A percentile compares a stretch with the other conserved stretches of the same genome.
These are phyloP conservation scores for Hanleya hanleyi DNA, from an alignment of 2,888 invertebrate genomes.

Conservation along the genomic window DNA sequence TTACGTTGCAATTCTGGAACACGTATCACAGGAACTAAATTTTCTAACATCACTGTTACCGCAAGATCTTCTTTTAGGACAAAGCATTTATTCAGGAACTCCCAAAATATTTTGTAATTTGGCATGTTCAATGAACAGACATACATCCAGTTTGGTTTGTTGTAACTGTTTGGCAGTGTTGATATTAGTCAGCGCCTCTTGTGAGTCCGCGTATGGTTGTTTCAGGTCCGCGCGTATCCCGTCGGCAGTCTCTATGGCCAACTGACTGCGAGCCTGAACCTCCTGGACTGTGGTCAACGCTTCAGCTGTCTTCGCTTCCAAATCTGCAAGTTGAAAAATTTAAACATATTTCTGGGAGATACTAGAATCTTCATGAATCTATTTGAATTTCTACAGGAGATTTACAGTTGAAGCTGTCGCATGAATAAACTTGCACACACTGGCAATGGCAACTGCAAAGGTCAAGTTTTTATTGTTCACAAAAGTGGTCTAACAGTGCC, in stretches of 20 bases:
- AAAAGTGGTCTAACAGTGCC: no score
- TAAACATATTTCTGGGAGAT: neutral
- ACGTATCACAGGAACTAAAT: no score
- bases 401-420: no score
- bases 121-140: neutral
- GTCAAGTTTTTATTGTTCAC: no score
- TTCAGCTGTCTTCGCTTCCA: neutral
- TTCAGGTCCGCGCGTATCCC: neutral
- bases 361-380: no score
- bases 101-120: neutral
- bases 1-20: no score
- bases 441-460: no score
- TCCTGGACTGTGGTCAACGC: neutral
- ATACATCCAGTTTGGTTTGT: constrained; percentile 6
- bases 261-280: constrained; percentile 6
- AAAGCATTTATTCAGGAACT: no score
- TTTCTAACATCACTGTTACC: no score
- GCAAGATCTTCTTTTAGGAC: no score
- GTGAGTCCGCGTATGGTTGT: constrained; percentile 2
- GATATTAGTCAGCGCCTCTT: neutral
- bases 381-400: no score
- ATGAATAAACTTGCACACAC: no score
- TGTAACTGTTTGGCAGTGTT: constrained; percentile 5
- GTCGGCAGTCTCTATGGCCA: constrained; percentile 5
- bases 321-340: constrained; percentile 2